These are phyloP conservation scores for Salvelinus fontinalis DNA, from an alignment of 2,113 vertebrate genomes.

Conservation along the genomic window DNA sequence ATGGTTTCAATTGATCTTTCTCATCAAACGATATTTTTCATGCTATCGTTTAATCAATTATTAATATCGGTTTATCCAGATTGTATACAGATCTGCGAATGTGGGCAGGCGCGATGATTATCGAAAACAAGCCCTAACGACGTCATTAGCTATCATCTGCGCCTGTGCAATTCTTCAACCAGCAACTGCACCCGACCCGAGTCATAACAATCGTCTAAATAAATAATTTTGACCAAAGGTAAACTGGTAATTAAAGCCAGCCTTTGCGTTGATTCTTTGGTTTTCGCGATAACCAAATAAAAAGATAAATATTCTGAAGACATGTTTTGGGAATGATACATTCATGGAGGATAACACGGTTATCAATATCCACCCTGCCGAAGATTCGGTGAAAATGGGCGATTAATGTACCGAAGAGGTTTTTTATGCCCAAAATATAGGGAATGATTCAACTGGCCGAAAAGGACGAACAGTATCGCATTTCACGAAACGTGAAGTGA, in stretches of 20 bases:
- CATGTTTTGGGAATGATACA: not conserved
- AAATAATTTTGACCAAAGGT: constrained; percentile 12
- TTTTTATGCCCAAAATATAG: not conserved
- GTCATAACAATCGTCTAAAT: constrained; percentile 35
- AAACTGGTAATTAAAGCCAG: not conserved
- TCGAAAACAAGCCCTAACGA: not conserved
- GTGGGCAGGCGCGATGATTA: not conserved
- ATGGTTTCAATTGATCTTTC: too few species aligned
- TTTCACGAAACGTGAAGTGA: not conserved
- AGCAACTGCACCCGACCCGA: constrained; percentile 31
- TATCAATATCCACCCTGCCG: constrained; percentile 16
- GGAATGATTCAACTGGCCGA: not conserved
- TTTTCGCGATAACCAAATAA: not conserved
- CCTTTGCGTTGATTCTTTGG: too few species aligned
- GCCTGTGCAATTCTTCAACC: constrained; percentile 32
- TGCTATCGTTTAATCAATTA: too few species aligned
- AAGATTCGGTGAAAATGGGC: constrained; percentile 27
- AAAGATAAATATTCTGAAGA: not conserved
- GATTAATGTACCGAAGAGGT: constrained; percentile 1
- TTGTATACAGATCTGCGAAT: not conserved
- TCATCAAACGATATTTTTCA: too few species aligned
- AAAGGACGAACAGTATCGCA: not conserved
- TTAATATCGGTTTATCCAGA: not conserved
- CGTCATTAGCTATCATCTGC: constrained; percentile 18
- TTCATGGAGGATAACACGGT: constrained; percentile 27